These are phyloP conservation scores for Hypanus sabinus DNA, from an alignment of 2,113 vertebrate genomes.

Conservation along the genomic window DNA sequence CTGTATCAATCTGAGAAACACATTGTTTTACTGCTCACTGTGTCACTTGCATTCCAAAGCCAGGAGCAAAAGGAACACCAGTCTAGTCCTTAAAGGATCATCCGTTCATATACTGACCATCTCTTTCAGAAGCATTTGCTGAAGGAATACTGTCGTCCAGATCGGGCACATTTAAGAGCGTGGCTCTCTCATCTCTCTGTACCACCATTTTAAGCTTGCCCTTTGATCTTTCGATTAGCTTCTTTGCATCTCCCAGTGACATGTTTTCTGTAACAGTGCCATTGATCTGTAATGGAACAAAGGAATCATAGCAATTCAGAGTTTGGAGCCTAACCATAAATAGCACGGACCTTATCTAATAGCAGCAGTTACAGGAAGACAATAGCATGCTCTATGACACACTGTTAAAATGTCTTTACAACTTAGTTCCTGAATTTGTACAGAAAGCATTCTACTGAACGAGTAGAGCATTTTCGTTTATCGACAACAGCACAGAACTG, in stretches of 20 bases:
- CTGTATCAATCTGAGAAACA: neutral
- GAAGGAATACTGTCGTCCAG: constrained; percentile 96
- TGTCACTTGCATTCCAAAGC: neutral
- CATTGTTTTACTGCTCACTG: neutral
- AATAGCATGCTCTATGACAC: constrained; percentile 26
- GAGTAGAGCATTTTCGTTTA: neutral
- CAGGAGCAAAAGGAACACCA: neutral
- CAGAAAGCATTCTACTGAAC: neutral
- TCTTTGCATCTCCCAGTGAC: constrained; percentile 96
- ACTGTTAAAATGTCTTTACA: neutral
- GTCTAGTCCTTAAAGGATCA: neutral
- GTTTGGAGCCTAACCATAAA: neutral
- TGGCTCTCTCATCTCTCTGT: constrained; percentile 89
- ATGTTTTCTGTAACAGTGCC: constrained; percentile 98
- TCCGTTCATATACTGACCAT: constrained; percentile 65
- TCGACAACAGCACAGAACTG: neutral
- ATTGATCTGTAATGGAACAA: constrained; percentile 72
- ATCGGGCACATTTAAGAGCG: constrained; percentile 89
- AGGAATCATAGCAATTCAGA: neutral
- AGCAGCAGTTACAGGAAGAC: neutral
- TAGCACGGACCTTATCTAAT: neutral
- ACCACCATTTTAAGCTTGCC: constrained; percentile 99
- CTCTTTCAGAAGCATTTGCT: constrained; percentile 91
- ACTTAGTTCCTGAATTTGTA: neutral
- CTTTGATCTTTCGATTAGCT: constrained; percentile 96